Evolutionary conservation across 2,797 vertebrate genomes (phyloP).

Genomic region (Eurystomus glaucurus): DNA sequence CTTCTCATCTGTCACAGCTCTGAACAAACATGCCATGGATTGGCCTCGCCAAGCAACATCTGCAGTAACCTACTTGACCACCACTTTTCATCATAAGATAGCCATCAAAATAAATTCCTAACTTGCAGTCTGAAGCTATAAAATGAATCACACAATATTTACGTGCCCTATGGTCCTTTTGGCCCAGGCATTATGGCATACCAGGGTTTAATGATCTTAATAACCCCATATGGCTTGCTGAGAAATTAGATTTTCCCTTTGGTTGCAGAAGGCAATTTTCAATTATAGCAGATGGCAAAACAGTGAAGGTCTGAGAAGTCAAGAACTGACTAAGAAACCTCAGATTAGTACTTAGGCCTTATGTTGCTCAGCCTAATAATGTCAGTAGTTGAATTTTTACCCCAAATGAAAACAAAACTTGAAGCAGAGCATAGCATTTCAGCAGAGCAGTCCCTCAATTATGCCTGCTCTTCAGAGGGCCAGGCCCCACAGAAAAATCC

Average conservation of each 20-base stretch:
- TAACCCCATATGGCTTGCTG: slow-evolving; percentile 75
- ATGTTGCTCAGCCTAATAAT: slow-evolving; percentile 35
- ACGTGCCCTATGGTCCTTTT: slow-evolving; percentile 53
- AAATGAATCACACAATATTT: slow-evolving; percentile 68
- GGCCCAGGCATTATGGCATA: slow-evolving; percentile 61
- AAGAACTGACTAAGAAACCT: slow-evolving; percentile 65
- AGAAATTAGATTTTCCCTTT: slow-evolving; percentile 74
- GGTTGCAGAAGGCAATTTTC: slow-evolving; percentile 73
- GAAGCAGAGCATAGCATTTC: neutral
- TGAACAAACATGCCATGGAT: neutral
- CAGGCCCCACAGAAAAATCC: neutral
- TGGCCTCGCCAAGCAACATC: slow-evolving; percentile 36
- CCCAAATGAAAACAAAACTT: neutral
- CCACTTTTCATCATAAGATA: slow-evolving; percentile 37
- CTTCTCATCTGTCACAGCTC: slow-evolving; percentile 18
- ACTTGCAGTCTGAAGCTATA: slow-evolving; percentile 39
- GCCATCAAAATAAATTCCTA: slow-evolving; percentile 48
- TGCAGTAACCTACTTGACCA: slow-evolving; percentile 49
- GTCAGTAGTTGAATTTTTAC: slow-evolving; percentile 16
- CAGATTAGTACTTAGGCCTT: slow-evolving; percentile 59
- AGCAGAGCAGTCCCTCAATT: neutral
- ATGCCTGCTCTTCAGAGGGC: neutral
- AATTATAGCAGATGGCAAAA: slow-evolving; percentile 75
- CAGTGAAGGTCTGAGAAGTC: slow-evolving; percentile 73
- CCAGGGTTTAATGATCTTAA: slow-evolving; percentile 72